Base-by-base conservation (phyloP, 2,888 invertebrate species). In the Caenorhabditis sp. region DNA sequence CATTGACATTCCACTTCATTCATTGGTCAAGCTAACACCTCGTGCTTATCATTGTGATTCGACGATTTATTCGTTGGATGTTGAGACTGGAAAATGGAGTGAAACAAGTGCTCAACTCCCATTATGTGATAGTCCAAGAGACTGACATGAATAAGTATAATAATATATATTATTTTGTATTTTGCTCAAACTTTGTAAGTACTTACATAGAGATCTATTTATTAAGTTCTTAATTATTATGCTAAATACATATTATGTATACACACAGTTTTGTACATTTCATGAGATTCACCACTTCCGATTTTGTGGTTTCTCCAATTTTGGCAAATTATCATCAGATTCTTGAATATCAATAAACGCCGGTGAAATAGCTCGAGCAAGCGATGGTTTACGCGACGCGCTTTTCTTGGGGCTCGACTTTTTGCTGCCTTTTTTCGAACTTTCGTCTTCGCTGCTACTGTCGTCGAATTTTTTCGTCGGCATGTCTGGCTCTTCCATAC, bases 31-130 rank as follows among this genome's bases (percentile, higher is more conserved):
- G 61, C 90, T 95, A 87, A 93, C 93, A 0, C 93, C 94, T 1
- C 92, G 93, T 85, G 95, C 95, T 10, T 94, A 94, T 90, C 93
- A 93, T 81, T 95, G 95, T 90, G 92, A 93, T 53, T 75, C 78
- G 53, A 82, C 78, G 5, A 69, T 82, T 58, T 81, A 79, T 60
- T 65, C 71, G 23, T 76, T 68, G 37, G 63, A 79, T 68, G 36
- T 73, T 61, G 78, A 78, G 12, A 75, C 62, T 4, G 65, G 62
- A 37, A 57, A 68, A 70, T 78, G 78, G 78, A 43, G 62, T 19
- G 62, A 62, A 43, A 69, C 64, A 6, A 70, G 68, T 62, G 63
- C 64, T 21, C 79, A 77, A 66, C 71, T 79, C 19, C 69, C 69
- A 5, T 63, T 79, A 37, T 79, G 74, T 31, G 76, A 76, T 66